Percentiles rank a stretch among this genome's conserved stretches.
Conservation (phyloP, 2,113 vertebrate species). For the Polypterus senegalus region DNA sequence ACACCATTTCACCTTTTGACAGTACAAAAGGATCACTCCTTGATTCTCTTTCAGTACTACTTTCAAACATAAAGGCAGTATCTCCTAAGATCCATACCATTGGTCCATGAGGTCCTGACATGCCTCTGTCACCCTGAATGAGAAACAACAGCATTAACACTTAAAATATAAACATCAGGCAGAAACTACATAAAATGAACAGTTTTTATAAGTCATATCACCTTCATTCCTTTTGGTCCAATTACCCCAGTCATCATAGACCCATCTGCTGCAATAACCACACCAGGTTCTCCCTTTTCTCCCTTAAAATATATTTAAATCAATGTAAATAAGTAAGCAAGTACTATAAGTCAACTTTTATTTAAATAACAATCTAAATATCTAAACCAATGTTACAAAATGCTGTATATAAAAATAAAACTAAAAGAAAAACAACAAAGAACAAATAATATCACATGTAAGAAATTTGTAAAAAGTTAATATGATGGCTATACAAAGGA, state of each 20-base stretch:
- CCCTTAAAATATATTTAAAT: conserved; percentile 44
- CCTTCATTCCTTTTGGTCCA: conserved; percentile 53
- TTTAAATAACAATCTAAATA: too few species aligned
- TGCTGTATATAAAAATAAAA: too few species aligned
- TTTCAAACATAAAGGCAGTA: neutral
- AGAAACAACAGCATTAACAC: conserved; percentile 20
- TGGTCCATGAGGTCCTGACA: conserved; percentile 49
- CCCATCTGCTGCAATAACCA: conserved; percentile 44
- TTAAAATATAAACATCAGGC: neutral
- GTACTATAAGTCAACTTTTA: too few species aligned
- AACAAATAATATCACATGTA: too few species aligned
- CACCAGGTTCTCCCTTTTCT: conserved; percentile 74
- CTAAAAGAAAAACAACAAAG: too few species aligned
- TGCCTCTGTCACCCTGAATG: conserved; percentile 66
- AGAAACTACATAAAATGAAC: neutral
- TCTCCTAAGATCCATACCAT: conserved; percentile 44
- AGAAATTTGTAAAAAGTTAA: too few species aligned
- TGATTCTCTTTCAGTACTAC: too few species aligned
- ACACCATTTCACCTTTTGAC: too few species aligned
- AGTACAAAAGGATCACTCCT: too few species aligned
- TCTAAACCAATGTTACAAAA: too few species aligned
- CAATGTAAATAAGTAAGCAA: too few species aligned
- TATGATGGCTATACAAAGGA: too few species aligned
- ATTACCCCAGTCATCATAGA: conserved; percentile 38
- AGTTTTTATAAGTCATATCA: conserved; percentile 12